Base-by-base conservation (phyloP, 2,888 invertebrate genomes). In the Maniola hyperantus region DNA sequence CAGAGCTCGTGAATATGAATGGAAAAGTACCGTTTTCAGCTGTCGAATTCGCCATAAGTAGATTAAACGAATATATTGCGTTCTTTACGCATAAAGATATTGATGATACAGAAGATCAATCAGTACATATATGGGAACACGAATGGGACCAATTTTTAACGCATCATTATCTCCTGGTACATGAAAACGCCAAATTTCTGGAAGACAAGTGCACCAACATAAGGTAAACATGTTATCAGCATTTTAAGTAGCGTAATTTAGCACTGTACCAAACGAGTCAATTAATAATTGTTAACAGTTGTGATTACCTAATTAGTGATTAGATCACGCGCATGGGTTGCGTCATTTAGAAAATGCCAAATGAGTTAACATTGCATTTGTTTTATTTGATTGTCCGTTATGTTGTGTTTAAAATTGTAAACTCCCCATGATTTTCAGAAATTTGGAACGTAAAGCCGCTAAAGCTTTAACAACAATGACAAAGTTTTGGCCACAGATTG, bases 111-210 rank as follows among this genome's bases (percentile, higher is more conserved):
- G 96, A 96, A 75, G 94, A 94, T 60, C 90, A 91, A 69, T 69
- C 74, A 18, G 93, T 94, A 58, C 92, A 94, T 73, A 88, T 96
- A 54, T 96, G 96, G 95, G 96, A 97, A 72, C 96, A 96, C 77
- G 97, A 98, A 81, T 98, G 98, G 98, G 97, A 97, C 78, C 95
- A 96, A 76, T 97, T 98, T 79, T 89, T 97, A 2, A 94, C 94
- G 0, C 94, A 95, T 78, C 95, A 94, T 83, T 93, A 95, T 86
- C 83, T 93, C 65, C 78, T 96, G 83, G 94, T 97, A 82, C 94
- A 95, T 75, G 94, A 95, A 73, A 93, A 94, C 65, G 92, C 88
- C 0, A 93, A 91, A 75, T 93, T 94, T 76, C 76, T 78, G 18
- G 87, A 89, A 33, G 92, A 92, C 67, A 87, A 85, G 77, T 85